Percentiles rank a stretch among this genome's conserved stretches.
Evolutionary conservation across 2,797 vertebrate genomes (phyloP).

Genomic region (Cyprinella venusta): DNA sequence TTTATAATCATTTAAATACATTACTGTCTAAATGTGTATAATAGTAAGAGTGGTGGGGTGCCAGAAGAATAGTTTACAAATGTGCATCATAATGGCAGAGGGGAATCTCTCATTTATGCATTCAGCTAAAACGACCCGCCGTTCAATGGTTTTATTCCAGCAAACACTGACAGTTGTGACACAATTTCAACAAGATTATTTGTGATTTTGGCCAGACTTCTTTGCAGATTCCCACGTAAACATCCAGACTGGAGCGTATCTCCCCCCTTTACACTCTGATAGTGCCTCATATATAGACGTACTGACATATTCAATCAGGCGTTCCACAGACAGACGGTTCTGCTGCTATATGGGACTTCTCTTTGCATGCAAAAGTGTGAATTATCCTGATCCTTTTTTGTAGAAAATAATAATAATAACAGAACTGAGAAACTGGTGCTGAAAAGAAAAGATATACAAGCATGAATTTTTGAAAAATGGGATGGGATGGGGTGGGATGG

Average conservation of each 20-base stretch:
- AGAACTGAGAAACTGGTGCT: slow-evolving; percentile 70
- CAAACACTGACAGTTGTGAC: slow-evolving; percentile 15
- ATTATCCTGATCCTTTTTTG: slow-evolving; percentile 71
- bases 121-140: slow-evolving; percentile 2
- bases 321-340: slow-evolving; percentile 72
- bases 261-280: slow-evolving; percentile 63
- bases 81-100: slow-evolving; percentile 34
- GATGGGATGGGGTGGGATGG: too few relatives aligned
- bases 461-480: slow-evolving; percentile 76
- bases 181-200: slow-evolving; percentile 22
- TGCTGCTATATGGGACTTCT: slow-evolving; percentile 79
- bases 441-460: slow-evolving; percentile 76
- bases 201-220: slow-evolving; percentile 29
- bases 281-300: slow-evolving; percentile 80
- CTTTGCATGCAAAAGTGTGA: slow-evolving; percentile 81
- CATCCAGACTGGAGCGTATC: not conserved
- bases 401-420: slow-evolving; percentile 51
- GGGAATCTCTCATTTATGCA: slow-evolving; percentile 40
- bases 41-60: slow-evolving; percentile 43
- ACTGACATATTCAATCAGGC: slow-evolving; percentile 80
- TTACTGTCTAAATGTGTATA: slow-evolving; percentile 44
- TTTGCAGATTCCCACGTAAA: slow-evolving; percentile 2
- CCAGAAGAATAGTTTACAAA: slow-evolving; percentile 38
- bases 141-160: slow-evolving; percentile 14
- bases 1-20: slow-evolving; percentile 28